Evolutionary conservation across 2,113 vertebrate genomes (phyloP).

Genomic region (Propithecus coquereli): DNA sequence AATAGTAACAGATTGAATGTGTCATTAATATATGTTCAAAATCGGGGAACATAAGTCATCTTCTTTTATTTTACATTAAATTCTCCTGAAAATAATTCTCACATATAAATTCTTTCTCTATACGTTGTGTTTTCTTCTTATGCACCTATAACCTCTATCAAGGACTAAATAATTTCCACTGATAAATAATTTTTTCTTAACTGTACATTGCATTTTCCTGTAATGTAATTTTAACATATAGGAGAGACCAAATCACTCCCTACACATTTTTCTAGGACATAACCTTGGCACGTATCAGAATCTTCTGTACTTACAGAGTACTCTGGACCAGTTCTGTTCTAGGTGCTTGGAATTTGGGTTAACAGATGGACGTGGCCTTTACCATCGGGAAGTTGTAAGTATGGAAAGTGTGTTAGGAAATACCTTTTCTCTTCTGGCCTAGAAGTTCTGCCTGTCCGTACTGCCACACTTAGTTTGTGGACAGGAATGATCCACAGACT

Average conservation of each 20-base stretch:
- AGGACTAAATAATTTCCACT: background rate
- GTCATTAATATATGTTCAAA: background rate
- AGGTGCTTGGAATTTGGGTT: background rate
- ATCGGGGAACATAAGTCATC: background rate
- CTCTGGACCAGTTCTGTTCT: background rate
- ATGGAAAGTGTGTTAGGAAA: background rate
- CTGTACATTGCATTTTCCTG: background rate
- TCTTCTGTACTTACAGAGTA: background rate
- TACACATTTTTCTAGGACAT: background rate
- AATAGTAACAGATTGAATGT: background rate
- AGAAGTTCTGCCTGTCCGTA: background rate
- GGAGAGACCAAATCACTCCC: background rate
- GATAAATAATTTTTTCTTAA: background rate
- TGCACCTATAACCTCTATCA: background rate
- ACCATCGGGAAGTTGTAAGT: background rate
- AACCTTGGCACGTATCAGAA: background rate
- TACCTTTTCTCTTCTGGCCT: background rate
- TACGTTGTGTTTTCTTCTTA: background rate
- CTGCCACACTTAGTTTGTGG: background rate
- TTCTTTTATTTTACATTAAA: constrained; percentile 23
- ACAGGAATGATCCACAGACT: background rate
- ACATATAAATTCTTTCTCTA: background rate
- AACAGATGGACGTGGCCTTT: background rate
- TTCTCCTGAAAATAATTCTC: background rate
- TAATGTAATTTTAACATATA: background rate